These are phyloP conservation scores for Pollachius pollachius DNA, from an alignment of 2,113 vertebrate genomes.

Conservation along the genomic window DNA sequence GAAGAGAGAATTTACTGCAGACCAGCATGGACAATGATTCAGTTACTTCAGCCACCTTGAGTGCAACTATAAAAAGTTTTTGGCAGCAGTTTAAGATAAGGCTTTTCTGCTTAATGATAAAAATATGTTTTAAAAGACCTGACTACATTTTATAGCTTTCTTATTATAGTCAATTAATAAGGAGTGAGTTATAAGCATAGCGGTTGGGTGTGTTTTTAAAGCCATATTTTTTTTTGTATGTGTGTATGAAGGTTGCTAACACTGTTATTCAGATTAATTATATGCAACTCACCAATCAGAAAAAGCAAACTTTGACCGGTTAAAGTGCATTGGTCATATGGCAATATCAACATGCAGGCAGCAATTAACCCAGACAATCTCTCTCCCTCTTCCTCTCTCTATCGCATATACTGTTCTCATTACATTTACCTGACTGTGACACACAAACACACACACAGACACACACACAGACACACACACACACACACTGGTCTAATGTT, in stretches of 20 bases:
- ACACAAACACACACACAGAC: too few relatives aligned
- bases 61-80: too few relatives aligned
- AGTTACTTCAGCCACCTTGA: too few relatives aligned
- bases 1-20: too few relatives aligned
- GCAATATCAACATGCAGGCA: conserved; percentile 32
- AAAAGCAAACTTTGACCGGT: conserved; percentile 28
- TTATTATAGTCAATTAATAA: too few relatives aligned
- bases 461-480: too few relatives aligned
- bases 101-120: too few relatives aligned
- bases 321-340: conserved; percentile 48
- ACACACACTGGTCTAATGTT: neutral
- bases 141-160: neutral
- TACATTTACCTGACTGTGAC: too few relatives aligned
- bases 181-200: too few relatives aligned
- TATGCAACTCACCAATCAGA: conserved; percentile 51
- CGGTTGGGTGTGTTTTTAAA: neutral
- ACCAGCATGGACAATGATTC: too few relatives aligned
- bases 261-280: conserved; percentile 55
- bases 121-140: neutral
- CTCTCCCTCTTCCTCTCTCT: conserved; percentile 20
- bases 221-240: neutral
- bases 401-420: too few relatives aligned
- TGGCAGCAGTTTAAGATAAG: too few relatives aligned
- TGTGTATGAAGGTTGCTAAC: conserved; percentile 41
- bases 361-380: conserved; percentile 52